Base-by-base conservation (phyloP, 2,888 invertebrate species). In the Hirudinaria manillensis region DNA sequence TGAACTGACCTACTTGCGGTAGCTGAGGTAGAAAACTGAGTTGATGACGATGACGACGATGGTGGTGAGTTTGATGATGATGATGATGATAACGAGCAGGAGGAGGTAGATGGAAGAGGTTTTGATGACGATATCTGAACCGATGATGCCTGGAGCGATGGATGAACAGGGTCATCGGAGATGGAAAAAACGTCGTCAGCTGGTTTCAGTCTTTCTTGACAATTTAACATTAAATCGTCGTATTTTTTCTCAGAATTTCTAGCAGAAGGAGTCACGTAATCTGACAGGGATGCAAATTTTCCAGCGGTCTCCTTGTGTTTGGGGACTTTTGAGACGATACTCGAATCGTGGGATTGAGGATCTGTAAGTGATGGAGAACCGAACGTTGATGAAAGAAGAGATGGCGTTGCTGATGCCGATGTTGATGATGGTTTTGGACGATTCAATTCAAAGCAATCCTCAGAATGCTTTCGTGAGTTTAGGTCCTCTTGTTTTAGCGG, bases 161-260 rank as follows among this genome's bases (percentile, higher is more conserved):
- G 55, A 70, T 24, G 66, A n/a, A n/a, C 19, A 32, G 21, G 70
- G 53, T 55, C 70, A 75, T 32, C 34, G 38, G 45, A 51, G 71
- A 7, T 45, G 29, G n/a, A 29, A 29, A 65, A 32, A 3, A 1
- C 45, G 10, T 10, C 45, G 16, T 45, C 45, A 1, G 45, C 16
- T 45, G 16, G 13, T 45, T 45, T 45, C 3, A 45, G 10, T 7
- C 13, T 45, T 45, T 45, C 45, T 45, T 10, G 13, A 45, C 45
- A 45, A 45, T 16, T 45, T 45, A 45, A 10, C 13, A 16, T 45
- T 16, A 45, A 16, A 16, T 45, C 45, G 16, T 45, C 10, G 45
- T 10, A 45, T 10, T 45, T 3, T 45, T 7, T 45, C 13, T 10
- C 45, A 16, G 45, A 4, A 45, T 45, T 45, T 45, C 10, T 45